Evolutionary conservation across 2,888 invertebrate genomes (phyloP), one percentile per base, ranked within the genome.

Genomic region (Lymantria monacha): DNA sequence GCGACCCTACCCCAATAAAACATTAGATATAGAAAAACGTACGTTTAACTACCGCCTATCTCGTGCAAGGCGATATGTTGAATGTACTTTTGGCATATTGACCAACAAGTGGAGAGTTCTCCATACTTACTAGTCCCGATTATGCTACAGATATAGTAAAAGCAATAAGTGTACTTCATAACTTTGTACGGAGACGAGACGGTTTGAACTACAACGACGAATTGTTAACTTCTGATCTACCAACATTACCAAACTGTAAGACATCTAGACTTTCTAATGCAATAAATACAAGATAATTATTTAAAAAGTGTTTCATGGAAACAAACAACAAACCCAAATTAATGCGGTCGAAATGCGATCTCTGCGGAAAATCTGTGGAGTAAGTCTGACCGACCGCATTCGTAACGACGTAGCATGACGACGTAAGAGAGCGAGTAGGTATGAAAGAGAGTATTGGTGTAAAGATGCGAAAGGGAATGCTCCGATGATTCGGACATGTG

Each of bases 81-180:
- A 46, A 31, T 54, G 54, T 44, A 42, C 44, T 12, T 57, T 57
- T 38, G 51, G 57, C 38, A 51, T 53, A 49, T 43, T 56, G 43
- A 41, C 48, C 46, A 51, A 53, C 41, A 53, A 51, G 37, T 57
- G 51, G 48, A 42, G 51, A 44, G 53, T 57, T 48, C 51, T 53
- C 41, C 50, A 55, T 55, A 42, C 53, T 53, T 48, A 45, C 51
- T 37, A 43, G 45, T 9, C 30, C 48, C 11, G 33, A 33, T 44
- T 44, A 1, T 10, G 38, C 46, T 36, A n/a, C n/a, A n/a, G 40
- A 40, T 9, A 40, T 40, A 40, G 40, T 40, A 40, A 40, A 40
- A 40, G 5, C 40, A 40, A 40, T 13, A n/a, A n/a, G 40, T 40
- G 40, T 40, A 13, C 40, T 40, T 40, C 40, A 40, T n/a, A 40